These are phyloP conservation scores for Drosophila pachea DNA, from an alignment of 1,140 invertebrate species.

Conservation along the genomic window DNA sequence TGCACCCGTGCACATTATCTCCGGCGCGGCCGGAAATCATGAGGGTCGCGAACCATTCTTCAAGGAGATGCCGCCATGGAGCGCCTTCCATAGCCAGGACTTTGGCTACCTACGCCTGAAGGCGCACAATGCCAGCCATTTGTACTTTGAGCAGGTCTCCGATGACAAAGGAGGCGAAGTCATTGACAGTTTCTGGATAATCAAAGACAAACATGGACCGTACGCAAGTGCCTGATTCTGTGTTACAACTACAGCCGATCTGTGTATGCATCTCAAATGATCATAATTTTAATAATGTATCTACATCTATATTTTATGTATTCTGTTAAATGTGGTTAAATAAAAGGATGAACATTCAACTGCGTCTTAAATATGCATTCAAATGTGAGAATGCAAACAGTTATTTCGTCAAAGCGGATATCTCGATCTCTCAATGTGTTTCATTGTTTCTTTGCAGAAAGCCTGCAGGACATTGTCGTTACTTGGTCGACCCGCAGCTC, in stretches of 20 bases:
- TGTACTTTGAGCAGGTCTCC: conserved; percentile 96
- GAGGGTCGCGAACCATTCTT: conserved; percentile 81
- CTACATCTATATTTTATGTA: conserved; percentile 8
- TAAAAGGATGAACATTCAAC: background rate
- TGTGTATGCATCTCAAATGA: conserved; percentile 80
- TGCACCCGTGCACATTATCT: conserved; percentile 95
- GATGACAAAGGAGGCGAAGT: conserved; percentile 87
- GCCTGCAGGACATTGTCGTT: conserved; percentile 86
- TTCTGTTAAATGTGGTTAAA: background rate
- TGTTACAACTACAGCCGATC: conserved; percentile 82
- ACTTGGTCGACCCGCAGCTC: conserved; percentile 93
- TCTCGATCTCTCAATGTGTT: background rate
- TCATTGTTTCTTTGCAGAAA: conserved; percentile 79
- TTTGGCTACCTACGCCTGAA: conserved; percentile 95
- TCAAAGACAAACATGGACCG: conserved; percentile 83
- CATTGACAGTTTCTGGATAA: conserved; percentile 87
- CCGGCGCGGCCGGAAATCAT: conserved; percentile 93
- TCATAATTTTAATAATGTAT: conserved; percentile 2
- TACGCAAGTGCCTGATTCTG: conserved; percentile 39
- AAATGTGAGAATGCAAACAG: no score
- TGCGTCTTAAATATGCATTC: no score
- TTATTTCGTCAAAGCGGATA: no score
- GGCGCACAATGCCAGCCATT: conserved; percentile 89
- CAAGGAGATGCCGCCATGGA: conserved; percentile 68
- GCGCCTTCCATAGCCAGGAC: conserved; percentile 80